Percentiles rank a stretch among this genome's conserved stretches.
Conservation (phyloP, 1,140 invertebrate genomes). For the Eriosoma lanigerum region DNA sequence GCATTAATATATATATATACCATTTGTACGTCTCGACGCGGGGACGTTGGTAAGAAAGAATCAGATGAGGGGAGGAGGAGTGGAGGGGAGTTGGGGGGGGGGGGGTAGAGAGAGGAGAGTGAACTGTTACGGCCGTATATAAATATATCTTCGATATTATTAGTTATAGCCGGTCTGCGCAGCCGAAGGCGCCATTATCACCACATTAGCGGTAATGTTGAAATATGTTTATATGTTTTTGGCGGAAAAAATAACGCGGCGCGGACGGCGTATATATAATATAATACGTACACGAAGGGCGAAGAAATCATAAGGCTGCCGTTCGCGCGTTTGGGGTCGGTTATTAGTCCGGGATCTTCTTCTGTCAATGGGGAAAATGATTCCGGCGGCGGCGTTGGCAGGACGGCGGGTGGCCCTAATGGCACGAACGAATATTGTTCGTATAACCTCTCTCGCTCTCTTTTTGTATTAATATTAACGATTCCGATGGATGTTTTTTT, state of each 20-base stretch:
- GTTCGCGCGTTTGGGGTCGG: slow-evolving; percentile 15
- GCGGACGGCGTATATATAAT: background rate
- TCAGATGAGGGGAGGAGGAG: background rate
- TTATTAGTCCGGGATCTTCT: slow-evolving; percentile 52
- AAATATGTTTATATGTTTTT: slow-evolving; percentile 52
- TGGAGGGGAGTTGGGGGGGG: too few species aligned
- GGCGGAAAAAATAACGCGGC: slow-evolving; percentile 44
- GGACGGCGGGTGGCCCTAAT: slow-evolving; percentile 38
- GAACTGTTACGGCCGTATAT: slow-evolving; percentile 11
- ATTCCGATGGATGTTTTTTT: slow-evolving; percentile 47
- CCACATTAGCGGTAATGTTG: slow-evolving; percentile 52
- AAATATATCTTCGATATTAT: slow-evolving; percentile 52
- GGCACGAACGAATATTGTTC: slow-evolving; percentile 48
- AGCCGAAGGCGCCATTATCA: slow-evolving; percentile 50
- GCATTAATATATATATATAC: background rate
- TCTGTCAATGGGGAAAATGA: slow-evolving; percentile 51
- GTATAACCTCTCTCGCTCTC: slow-evolving; percentile 34
- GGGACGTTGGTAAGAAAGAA: too few species aligned
- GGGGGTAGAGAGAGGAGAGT: background rate
- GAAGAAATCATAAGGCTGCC: slow-evolving; percentile 46
- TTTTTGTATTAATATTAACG: slow-evolving; percentile 51
- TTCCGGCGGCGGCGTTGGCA: slow-evolving; percentile 9
- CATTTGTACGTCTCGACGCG: too few species aligned
- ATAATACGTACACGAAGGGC: background rate
- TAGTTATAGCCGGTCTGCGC: slow-evolving; percentile 50